A percentile compares a stretch with the other conserved stretches of the same genome.
phyloP scores from a whole-genome alignment of 2,888 invertebrate species.

The Pollenia griseotomentosa region DNA sequence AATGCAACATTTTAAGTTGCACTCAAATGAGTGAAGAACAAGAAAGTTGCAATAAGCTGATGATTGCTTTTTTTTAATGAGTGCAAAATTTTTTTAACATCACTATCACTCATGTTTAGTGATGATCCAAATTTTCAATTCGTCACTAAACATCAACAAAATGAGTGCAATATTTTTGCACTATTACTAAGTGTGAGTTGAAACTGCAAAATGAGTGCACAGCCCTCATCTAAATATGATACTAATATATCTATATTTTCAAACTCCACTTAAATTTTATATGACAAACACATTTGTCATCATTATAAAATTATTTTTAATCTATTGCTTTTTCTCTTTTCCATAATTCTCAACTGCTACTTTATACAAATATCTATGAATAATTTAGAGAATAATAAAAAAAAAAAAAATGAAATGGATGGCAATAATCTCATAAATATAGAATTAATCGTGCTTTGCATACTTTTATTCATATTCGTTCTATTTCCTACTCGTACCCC shows the following conservation, averaged over 20 bases:
- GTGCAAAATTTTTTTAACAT: too few species aligned
- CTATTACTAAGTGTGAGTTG: too few species aligned
- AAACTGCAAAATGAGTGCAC: too few species aligned
- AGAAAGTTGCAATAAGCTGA: too few species aligned
- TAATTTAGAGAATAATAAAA: constrained; percentile 49
- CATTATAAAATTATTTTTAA: constrained; percentile 67
- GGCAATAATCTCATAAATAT: constrained; percentile 72
- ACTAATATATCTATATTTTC: neutral
- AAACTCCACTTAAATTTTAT: constrained; percentile 22
- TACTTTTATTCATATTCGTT: constrained; percentile 47
- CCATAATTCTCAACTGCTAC: constrained; percentile 26
- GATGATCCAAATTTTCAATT: too few species aligned
- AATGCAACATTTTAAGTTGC: too few species aligned
- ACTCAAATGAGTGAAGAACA: too few species aligned
- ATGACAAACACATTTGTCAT: constrained; percentile 69
- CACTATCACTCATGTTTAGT: too few species aligned
- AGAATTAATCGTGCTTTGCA: constrained; percentile 56
- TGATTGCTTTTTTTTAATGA: too few species aligned
- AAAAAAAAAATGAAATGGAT: constrained; percentile 26
- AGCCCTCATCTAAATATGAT: too few species aligned
- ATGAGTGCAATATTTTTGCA: too few species aligned
- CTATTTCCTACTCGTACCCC: neutral
- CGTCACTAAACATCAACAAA: too few species aligned
- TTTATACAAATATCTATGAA: constrained; percentile 53
- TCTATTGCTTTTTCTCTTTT: constrained; percentile 50